Conservation (phyloP, 2,797 vertebrate species). For the Acestrorhynchus altus region DNA sequence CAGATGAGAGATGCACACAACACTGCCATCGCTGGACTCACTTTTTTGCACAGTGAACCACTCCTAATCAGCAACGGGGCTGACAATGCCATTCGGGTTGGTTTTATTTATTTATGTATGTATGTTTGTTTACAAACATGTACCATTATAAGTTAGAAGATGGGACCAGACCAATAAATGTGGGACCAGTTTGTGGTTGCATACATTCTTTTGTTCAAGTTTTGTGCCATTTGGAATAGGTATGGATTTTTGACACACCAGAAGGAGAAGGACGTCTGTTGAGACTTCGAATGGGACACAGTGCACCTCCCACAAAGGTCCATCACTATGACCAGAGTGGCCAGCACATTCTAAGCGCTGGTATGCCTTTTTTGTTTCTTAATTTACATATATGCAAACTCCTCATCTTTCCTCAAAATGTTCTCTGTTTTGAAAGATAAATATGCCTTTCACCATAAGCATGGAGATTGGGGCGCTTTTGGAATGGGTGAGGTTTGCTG, state of each 20-base stretch:
- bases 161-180: too few relatives aligned
- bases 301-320: slow-evolving; percentile 88
- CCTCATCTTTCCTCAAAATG: too few relatives aligned
- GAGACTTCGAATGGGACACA: slow-evolving; percentile 88
- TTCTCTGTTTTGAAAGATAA: too few relatives aligned
- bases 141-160: too few relatives aligned
- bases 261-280: slow-evolving; percentile 87
- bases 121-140: too few relatives aligned
- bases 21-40: slow-evolving; percentile 87
- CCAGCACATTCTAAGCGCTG: slow-evolving; percentile 91
- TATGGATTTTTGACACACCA: slow-evolving; percentile 96
- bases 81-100: slow-evolving; percentile 91
- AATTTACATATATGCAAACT: too few relatives aligned
- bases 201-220: neutral
- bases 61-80: slow-evolving; percentile 91
- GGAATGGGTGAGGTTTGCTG: too few relatives aligned
- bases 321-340: slow-evolving; percentile 88
- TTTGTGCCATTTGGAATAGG: slow-evolving; percentile 69
- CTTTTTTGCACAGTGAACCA: slow-evolving; percentile 90
- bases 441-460: too few relatives aligned
- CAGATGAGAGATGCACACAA: slow-evolving; percentile 90
- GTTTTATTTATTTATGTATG: slow-evolving; percentile 11
- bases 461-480: too few relatives aligned
- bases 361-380: slow-evolving; percentile 66
- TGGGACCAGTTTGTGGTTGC: too few relatives aligned